Evolutionary conservation across 2,113 vertebrate genomes (phyloP), one percentile per base, ranked within the genome.

Genomic region (Malurus elegans): DNA sequence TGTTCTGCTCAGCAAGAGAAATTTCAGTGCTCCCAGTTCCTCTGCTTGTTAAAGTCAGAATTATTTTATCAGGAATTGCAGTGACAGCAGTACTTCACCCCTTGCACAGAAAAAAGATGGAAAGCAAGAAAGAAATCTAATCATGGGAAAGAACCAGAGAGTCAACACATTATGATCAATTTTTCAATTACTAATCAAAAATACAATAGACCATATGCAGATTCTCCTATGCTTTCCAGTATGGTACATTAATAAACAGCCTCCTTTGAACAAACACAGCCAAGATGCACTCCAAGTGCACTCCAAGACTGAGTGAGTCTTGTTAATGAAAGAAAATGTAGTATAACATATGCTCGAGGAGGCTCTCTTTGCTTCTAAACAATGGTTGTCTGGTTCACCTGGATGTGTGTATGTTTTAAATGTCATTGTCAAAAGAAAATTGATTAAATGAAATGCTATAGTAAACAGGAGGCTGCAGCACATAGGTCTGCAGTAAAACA

Each of bases 401-500:
- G 48, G 10, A 65, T 3, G 0, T 34, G 17, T 42, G 12, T 25
- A 8, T 74, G 40, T 76, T 85, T 89, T 44, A 87, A 95, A 89
- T 82, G 81, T 61, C 58, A 45, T 12, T 50, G 61, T n/a, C 2
- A 20, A 79, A 95, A 69, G 48, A 82, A 91, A 83, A 56, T 25
- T 48, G 32, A 95, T 95, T 95, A 90, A 72, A 86, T 80, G n/a
- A 70, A 91, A 71, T 73, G 48, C 16, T 74, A 8, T 65, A 90
- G 87, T 86, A 91, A 96, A 75, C 13, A 80, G 28, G 26, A 94
- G 81, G 20, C n/a, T 50, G 25, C 36, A 72, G 34, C 75, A 56
- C 29, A 45, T 20, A 21, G 3, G 16, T 56, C 57, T 60, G 18
- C 57, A 66, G 34, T 48, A 36, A 54, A 95, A 83, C 28, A 95